Conservation (phyloP, 2,113 vertebrate species). For the Gnathonemus echidnorhynchus region DNA sequence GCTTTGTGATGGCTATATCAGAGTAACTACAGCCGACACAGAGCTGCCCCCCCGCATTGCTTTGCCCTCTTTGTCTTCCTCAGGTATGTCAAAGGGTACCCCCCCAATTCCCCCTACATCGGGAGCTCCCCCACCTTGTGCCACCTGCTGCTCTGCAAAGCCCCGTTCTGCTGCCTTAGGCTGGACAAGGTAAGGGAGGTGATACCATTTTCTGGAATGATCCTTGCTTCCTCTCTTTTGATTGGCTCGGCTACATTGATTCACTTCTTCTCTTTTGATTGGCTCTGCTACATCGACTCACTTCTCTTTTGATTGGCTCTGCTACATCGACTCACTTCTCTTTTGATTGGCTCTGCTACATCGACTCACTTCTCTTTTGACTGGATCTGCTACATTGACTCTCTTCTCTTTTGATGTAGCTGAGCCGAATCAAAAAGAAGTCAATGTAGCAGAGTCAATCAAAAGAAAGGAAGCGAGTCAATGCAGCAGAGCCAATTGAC, state of each 20-base stretch:
- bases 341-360: background rate
- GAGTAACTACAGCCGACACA: background rate
- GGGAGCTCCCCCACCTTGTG: conserved; percentile 90
- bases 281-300: background rate
- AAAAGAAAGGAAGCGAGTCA: too few species aligned
- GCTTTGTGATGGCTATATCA: background rate
- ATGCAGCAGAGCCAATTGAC: too few species aligned
- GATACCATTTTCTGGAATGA: background rate
- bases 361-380: background rate
- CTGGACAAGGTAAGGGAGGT: conserved; percentile 77
- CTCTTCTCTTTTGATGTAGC: background rate
- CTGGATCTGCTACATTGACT: background rate
- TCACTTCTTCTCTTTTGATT: background rate
- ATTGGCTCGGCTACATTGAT: background rate
- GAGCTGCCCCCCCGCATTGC: background rate
- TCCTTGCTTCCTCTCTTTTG: background rate
- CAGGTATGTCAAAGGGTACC: conserved; percentile 93
- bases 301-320: background rate
- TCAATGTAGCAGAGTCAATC: too few species aligned
- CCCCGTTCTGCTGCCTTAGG: conserved; percentile 86
- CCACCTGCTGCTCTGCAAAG: conserved; percentile 82
- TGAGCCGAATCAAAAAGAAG: too few species aligned
- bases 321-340: background rate
- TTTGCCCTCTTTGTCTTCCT: conserved; percentile 16
- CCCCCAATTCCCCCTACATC: conserved; percentile 90